phyloP scores from a whole-genome alignment of 2,888 invertebrate genomes.

The Rhyacophila evoluta region DNA sequence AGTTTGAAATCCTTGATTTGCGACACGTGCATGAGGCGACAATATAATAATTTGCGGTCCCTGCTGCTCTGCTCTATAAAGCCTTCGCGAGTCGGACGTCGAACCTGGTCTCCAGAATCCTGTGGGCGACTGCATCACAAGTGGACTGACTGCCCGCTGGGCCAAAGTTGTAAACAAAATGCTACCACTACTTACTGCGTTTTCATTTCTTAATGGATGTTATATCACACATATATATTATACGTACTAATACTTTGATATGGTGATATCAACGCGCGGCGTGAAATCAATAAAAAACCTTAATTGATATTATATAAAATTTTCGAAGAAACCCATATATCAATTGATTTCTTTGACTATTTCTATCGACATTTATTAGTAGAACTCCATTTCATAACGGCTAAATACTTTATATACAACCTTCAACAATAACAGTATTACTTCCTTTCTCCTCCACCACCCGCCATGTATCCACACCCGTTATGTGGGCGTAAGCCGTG shows the following conservation, averaged over 20 bases:
- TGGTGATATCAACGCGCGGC: background rate
- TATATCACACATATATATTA: too few species aligned
- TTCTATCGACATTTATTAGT: too few species aligned
- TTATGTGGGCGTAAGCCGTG: too few species aligned
- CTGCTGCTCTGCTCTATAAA: background rate
- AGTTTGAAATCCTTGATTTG: background rate
- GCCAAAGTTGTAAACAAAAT: conserved; percentile 7
- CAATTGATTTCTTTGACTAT: too few species aligned
- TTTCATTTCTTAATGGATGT: background rate
- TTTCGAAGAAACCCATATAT: too few species aligned
- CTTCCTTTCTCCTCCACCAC: too few species aligned
- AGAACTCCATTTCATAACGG: too few species aligned
- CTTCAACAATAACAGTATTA: too few species aligned
- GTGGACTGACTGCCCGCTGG: background rate
- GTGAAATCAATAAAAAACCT: background rate
- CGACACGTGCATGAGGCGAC: background rate
- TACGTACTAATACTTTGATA: background rate
- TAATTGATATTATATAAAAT: too few species aligned
- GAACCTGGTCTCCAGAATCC: background rate
- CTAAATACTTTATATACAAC: too few species aligned
- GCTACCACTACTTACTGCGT: background rate
- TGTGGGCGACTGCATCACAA: conserved; percentile 18
- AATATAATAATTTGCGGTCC: background rate
- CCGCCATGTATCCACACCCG: too few species aligned
- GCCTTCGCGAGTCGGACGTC: background rate